These are phyloP conservation scores for honey bee (Apis mellifera) DNA, from an alignment of 1,140 invertebrate genomes.

Conservation along the genomic window Amel_HAv3.1 CM009945.2:1876501-1877000, in stretches of 20 bases:
- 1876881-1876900: slow-evolving; percentile 82
- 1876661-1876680: slow-evolving; percentile 90
- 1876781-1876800: neutral
- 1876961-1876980: slow-evolving; percentile 85
- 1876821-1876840: slow-evolving; percentile 49
- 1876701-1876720: slow-evolving; percentile 86
- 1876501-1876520: neutral
- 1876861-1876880: slow-evolving; percentile 87
- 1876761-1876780: neutral
- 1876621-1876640: slow-evolving; percentile 86
- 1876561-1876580: neutral
- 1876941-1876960: slow-evolving; percentile 85
- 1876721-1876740: slow-evolving; percentile 80
- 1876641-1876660: slow-evolving; percentile 91
- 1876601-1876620: slow-evolving; percentile 87
- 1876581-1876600: slow-evolving; percentile 43
- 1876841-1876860: slow-evolving; percentile 83
- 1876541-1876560: neutral
- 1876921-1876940: slow-evolving; percentile 89
- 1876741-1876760: slow-evolving; percentile 48
- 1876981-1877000: slow-evolving; percentile 35
- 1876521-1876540: neutral
- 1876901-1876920: slow-evolving; percentile 85
- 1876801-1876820: neutral
- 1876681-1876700: slow-evolving; percentile 84